Percentiles rank a stretch among this genome's conserved stretches.
Evolutionary conservation across 1,140 invertebrate genomes (phyloP).

Genomic region (Physella acuta): DNA sequence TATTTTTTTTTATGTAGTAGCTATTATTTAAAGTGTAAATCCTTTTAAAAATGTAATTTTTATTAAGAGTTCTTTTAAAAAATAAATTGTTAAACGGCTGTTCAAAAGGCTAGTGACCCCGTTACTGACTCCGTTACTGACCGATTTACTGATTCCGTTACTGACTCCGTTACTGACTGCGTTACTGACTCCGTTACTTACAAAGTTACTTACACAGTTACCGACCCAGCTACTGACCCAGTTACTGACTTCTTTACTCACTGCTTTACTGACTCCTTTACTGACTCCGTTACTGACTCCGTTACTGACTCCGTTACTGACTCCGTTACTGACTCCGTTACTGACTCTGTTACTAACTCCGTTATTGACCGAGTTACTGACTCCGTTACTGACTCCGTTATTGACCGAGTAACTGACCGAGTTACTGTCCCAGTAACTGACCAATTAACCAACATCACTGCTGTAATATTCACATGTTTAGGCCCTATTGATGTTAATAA

Average conservation of each 20-base stretch:
- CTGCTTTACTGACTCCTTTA: conserved; percentile 5
- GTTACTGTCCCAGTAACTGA: background rate
- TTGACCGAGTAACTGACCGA: background rate
- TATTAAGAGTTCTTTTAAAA: too few relatives aligned
- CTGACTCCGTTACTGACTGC: conserved; percentile 3
- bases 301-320: background rate
- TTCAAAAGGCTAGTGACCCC: too few relatives aligned
- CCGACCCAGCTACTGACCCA: conserved; percentile 4
- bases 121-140: conserved; percentile 11
- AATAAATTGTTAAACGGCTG: too few relatives aligned
- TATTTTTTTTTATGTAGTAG: too few relatives aligned
- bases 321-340: background rate
- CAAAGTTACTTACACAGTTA: conserved; percentile 9
- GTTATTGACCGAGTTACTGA: background rate
- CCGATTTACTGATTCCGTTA: conserved; percentile 7
- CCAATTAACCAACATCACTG: background rate
- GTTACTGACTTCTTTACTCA: conserved; percentile 11
- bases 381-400: background rate
- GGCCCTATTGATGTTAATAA: too few relatives aligned
- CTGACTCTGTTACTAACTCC: background rate
- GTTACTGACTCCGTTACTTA: conserved; percentile 12
- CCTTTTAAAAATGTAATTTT: too few relatives aligned
- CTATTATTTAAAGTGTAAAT: too few relatives aligned
- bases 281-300: conserved; percentile 6
- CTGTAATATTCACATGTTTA: background rate